Evolutionary conservation across 1,140 invertebrate species (phyloP), one percentile per base, ranked within the genome.

Genomic region (Tribolium madens): DNA sequence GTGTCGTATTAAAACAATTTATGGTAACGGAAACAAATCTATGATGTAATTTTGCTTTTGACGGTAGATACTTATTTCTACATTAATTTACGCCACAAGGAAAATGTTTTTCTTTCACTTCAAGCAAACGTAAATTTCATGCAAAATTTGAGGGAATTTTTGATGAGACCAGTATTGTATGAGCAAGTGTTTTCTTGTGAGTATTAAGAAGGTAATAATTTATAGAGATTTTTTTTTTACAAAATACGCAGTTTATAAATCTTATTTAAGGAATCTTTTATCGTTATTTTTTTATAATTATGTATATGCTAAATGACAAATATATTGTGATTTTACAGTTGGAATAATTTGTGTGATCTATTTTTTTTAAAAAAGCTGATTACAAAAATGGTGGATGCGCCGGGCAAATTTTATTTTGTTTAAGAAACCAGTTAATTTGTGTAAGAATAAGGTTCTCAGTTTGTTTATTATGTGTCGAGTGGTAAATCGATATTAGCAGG

Each of bases 1-100:
- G 9, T 33, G 57, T 64, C 26, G 26, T 64, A 64, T 64, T 26
- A 14, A 33, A 64, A 12, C 26, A 18, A 64, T 64, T 64, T 64
- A 64, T 64, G 57, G 26, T 13, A 64, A 64, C 17, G 12, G 57
- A 21, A 64, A 64, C 57, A 64, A 12, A 64, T 64, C 31, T 26
- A 64, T 36, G 57, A 64, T 64, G 57, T 64, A 64, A 64, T 64
- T 64, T 64, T 10, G 10, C n/a, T 33, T 10, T 3, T 64, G 31
- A 21, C 26, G 26, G 12, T 13, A n/a, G 26, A 26, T 33, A 33
- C 33, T 64, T 26, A 64, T 64, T 64, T 64, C 31, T n/a, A 64
- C 12, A 64, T 64, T 33, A 33, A 36, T 64, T 64, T 64, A 57
- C 48, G 48, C 48, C 15, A 17, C 6, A 7, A 15, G 48, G 48